These are phyloP conservation scores for Hyalella azteca DNA, from an alignment of 2,888 invertebrate species.

Conservation along the genomic window DNA sequence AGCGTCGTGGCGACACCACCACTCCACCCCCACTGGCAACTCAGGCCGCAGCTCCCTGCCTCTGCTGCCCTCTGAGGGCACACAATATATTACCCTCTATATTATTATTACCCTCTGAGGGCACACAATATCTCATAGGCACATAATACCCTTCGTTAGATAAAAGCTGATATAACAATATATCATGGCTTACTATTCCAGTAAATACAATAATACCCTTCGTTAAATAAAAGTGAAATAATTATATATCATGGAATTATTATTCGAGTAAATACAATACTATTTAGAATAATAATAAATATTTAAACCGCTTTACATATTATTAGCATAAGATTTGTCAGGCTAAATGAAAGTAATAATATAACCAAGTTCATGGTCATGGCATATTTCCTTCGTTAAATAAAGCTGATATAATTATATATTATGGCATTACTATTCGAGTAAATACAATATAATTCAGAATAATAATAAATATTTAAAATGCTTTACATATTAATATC, in stretches of 20 bases:
- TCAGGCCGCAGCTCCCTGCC: slow-evolving; percentile 15
- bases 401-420: not conserved
- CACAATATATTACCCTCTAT: too few species aligned
- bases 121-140: too few species aligned
- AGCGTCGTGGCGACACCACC: slow-evolving; percentile 6
- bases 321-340: not conserved
- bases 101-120: too few species aligned
- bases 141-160: too few species aligned
- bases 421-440: not conserved
- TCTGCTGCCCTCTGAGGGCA: slow-evolving; percentile 40
- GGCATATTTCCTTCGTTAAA: not conserved
- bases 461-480: not conserved
- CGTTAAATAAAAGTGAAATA: too few species aligned
- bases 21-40: slow-evolving; percentile 61
- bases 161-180: too few species aligned
- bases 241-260: too few species aligned
- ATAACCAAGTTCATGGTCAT: not conserved
- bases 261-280: too few species aligned
- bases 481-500: not conserved
- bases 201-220: too few species aligned
- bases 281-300: not conserved
- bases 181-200: too few species aligned
- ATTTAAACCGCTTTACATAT: not conserved
- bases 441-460: not conserved
- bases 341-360: not conserved